These are phyloP conservation scores for Limonius californicus DNA, from an alignment of 1,140 invertebrate genomes.

Conservation along the genomic window DNA sequence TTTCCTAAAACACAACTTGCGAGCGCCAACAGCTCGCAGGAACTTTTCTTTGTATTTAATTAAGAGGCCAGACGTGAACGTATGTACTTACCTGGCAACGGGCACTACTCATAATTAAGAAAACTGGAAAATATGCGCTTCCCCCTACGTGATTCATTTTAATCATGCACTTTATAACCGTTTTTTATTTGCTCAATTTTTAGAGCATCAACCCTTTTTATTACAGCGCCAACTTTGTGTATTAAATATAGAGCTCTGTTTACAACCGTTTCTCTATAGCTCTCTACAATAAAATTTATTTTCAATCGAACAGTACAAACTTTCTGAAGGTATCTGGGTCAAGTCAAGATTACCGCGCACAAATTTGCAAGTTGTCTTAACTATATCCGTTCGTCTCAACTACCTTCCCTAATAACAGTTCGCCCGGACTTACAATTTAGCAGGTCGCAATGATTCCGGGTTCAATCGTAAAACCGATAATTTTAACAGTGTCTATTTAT, in stretches of 20 bases:
- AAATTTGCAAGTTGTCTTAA: not conserved
- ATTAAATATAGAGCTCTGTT: too few species aligned
- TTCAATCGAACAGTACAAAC: too few species aligned
- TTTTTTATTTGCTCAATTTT: too few species aligned
- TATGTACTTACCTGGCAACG: not conserved
- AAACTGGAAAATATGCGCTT: not conserved
- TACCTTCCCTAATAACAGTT: slow-evolving; percentile 1
- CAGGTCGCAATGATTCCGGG: not conserved
- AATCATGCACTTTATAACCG: not conserved
- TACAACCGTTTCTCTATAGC: too few species aligned
- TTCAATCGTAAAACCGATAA: slow-evolving; percentile 2
- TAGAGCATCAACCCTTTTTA: too few species aligned
- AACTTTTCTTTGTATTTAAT: not conserved
- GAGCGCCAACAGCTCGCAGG: not conserved
- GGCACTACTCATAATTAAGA: not conserved
- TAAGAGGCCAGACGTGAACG: not conserved
- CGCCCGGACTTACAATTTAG: too few species aligned
- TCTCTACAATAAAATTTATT: too few species aligned
- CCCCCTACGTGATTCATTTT: not conserved
- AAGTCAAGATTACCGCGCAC: too few species aligned
- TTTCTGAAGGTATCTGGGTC: not conserved
- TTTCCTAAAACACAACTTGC: too few species aligned
- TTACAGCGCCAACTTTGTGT: too few species aligned
- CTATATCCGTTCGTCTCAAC: too few species aligned
- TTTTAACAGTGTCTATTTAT: slow-evolving; percentile 5